Evolutionary conservation across 2,113 vertebrate species (phyloP).

Genomic region (Gavia stellata): DNA sequence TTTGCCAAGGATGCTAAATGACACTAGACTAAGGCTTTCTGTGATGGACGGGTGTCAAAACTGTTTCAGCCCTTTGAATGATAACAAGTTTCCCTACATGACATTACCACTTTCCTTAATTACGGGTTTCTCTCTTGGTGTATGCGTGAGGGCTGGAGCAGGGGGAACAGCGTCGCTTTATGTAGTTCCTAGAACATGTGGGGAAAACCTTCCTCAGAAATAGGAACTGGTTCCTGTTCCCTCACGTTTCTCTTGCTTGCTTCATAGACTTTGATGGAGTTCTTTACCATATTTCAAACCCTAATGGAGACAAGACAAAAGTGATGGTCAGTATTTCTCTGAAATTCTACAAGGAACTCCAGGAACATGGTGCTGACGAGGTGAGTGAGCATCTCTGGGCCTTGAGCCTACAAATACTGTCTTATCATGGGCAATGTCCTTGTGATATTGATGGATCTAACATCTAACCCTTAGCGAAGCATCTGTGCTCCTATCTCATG

Average conservation of each 20-base stretch:
- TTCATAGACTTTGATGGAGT: conserved; percentile 96
- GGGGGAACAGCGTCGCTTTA: not conserved
- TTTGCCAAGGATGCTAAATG: not conserved
- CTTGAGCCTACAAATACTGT: not conserved
- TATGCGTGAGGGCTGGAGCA: not conserved
- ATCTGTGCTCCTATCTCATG: not conserved
- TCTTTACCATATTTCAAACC: conserved; percentile 99
- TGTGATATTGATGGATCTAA: not conserved
- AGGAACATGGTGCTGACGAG: conserved; percentile 96
- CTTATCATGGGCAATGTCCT: not conserved
- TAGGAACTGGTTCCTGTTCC: not conserved
- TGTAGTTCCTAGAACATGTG: not conserved
- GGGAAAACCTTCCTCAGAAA: not conserved
- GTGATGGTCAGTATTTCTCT: conserved; percentile 99
- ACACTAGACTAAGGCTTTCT: not conserved
- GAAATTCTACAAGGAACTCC: conserved; percentile 99
- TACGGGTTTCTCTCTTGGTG: not conserved
- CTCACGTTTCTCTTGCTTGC: not conserved
- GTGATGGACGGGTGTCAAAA: not conserved
- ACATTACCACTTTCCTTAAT: not conserved
- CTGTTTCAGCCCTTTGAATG: not conserved
- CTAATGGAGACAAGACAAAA: conserved; percentile 97
- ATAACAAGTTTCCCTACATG: not conserved
- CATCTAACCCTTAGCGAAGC: not conserved
- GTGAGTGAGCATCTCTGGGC: conserved; percentile 63